Evolutionary conservation across 2,888 invertebrate genomes (phyloP).

Genomic region (Eurytoma californica): DNA sequence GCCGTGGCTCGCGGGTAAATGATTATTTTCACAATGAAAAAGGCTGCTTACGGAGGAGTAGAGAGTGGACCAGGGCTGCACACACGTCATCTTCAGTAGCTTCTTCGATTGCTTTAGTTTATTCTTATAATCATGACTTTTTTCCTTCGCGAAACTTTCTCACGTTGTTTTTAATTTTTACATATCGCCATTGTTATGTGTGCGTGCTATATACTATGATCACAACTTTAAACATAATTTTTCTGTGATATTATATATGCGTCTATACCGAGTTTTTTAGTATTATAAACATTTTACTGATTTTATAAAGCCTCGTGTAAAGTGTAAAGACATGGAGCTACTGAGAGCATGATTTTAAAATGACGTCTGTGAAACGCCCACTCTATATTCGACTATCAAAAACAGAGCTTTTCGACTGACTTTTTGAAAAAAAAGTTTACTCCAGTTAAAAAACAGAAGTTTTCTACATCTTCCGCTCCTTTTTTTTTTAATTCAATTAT

Average conservation of each 20-base stretch:
- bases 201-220: too few species aligned
- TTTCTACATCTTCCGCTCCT: conserved; percentile 52
- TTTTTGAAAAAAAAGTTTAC: conserved; percentile 43
- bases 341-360: background rate
- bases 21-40: conserved; percentile 29
- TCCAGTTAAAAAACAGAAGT: conserved; percentile 29
- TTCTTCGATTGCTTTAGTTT: background rate
- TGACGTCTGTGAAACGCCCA: conserved; percentile 1
- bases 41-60: conserved; percentile 34
- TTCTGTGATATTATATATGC: too few species aligned
- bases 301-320: background rate
- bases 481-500: conserved; percentile 43
- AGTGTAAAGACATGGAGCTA: background rate
- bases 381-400: conserved; percentile 27
- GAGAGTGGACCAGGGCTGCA: conserved; percentile 18
- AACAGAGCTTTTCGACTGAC: conserved; percentile 50
- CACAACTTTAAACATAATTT: background rate
- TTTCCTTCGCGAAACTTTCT: too few species aligned
- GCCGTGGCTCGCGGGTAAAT: conserved; percentile 11
- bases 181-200: too few species aligned
- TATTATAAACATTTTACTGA: background rate
- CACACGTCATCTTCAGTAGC: background rate
- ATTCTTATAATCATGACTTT: too few species aligned
- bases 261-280: background rate
- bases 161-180: too few species aligned